Evolutionary conservation across 2,113 vertebrate species (phyloP).

Genomic region (Serinus canaria): DNA sequence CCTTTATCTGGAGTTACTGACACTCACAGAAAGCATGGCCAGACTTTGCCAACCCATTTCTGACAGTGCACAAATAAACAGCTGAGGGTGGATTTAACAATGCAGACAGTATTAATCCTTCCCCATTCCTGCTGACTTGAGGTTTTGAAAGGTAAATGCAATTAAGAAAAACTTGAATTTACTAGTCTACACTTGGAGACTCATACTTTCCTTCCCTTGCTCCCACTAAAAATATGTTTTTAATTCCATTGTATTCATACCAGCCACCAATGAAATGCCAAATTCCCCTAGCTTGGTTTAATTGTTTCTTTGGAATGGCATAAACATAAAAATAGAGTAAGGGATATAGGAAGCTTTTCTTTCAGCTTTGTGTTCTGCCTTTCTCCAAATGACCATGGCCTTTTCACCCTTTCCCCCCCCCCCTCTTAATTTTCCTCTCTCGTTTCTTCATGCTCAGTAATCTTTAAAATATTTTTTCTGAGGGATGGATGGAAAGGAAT

Average conservation of each 20-base stretch:
- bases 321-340: neutral
- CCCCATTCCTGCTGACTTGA: neutral
- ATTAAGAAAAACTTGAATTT: neutral
- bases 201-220: neutral
- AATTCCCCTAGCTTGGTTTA: neutral
- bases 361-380: neutral
- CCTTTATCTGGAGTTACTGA: neutral
- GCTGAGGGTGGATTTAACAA: neutral
- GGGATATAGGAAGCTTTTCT: neutral
- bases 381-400: neutral
- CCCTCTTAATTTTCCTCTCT: neutral
- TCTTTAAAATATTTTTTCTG: neutral
- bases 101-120: conserved; percentile 13
- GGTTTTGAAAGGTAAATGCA: neutral
- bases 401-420: neutral
- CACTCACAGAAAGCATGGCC: neutral
- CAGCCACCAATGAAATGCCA: neutral
- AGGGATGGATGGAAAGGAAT: neutral
- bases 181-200: neutral
- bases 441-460: neutral
- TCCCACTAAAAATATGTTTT: neutral
- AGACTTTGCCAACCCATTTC: neutral
- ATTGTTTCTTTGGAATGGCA: neutral
- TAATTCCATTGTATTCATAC: neutral
- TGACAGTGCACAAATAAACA: conserved; percentile 15